Conservation (phyloP, 2,888 invertebrate species). For the Loripinus fragilis region DNA sequence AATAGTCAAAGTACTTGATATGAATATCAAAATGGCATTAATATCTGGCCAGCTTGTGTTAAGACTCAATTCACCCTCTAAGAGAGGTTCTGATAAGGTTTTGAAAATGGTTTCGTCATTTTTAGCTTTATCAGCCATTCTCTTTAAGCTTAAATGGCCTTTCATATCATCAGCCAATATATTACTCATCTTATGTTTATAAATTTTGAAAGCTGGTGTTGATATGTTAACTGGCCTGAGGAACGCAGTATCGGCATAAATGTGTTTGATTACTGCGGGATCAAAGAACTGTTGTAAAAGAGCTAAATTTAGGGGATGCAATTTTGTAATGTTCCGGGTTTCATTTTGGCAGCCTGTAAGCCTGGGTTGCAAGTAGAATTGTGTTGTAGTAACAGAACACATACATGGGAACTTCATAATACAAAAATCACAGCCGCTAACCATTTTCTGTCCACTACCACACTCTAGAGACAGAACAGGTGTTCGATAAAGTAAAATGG, state of each 20-base stretch:
- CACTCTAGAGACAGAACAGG: conserved; percentile 21
- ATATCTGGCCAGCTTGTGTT: conserved; percentile 28
- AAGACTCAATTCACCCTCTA: conserved; percentile 26
- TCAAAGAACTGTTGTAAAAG: conserved; percentile 24
- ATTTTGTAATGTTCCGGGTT: conserved; percentile 2
- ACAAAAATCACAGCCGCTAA: conserved; percentile 31
- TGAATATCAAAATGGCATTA: conserved; percentile 24
- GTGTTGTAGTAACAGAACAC: conserved; percentile 18
- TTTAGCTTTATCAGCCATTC: conserved; percentile 21
- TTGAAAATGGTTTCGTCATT: conserved; percentile 8
- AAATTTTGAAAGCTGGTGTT: conserved; percentile 21
- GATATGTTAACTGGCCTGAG: conserved; percentile 15
- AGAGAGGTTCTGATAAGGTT: conserved; percentile 24
- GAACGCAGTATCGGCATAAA: conserved; percentile 24
- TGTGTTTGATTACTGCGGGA: neutral
- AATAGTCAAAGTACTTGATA: conserved; percentile 1
- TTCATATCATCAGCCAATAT: conserved; percentile 15
- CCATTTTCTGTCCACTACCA: conserved; percentile 15
- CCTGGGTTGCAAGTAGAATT: conserved; percentile 26
- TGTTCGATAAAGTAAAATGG: conserved; percentile 18
- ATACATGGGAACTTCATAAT: conserved; percentile 27
- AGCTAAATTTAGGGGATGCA: conserved; percentile 17
- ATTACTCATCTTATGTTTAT: conserved; percentile 21
- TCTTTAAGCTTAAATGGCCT: conserved; percentile 9
- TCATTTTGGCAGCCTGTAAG: conserved; percentile 20